phyloP scores from a whole-genome alignment of 2,113 vertebrate genomes.

The Syrrhaptes paradoxus region DNA sequence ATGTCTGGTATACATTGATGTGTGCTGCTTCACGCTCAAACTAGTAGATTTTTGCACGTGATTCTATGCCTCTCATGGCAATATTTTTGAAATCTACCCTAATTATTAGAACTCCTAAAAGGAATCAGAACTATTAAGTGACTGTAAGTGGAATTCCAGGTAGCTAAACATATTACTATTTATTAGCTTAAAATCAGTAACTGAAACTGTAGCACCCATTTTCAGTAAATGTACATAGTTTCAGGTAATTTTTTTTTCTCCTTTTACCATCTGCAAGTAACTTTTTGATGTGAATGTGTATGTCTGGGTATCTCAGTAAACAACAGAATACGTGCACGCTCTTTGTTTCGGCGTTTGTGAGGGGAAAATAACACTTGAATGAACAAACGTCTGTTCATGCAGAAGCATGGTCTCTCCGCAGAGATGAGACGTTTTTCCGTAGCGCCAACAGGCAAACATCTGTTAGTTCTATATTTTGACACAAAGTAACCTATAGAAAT shows the following conservation, averaged over 20 bases:
- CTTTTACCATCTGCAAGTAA: background rate
- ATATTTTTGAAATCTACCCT: background rate
- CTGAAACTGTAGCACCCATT: background rate
- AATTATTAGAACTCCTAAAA: background rate
- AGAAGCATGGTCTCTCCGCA: background rate
- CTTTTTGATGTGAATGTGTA: background rate
- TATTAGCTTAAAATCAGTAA: background rate
- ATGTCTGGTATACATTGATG: background rate
- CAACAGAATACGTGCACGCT: background rate
- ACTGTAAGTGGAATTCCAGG: background rate
- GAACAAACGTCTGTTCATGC: slow-evolving; percentile 1
- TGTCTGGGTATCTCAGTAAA: background rate
- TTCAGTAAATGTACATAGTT: background rate
- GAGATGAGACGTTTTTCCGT: background rate
- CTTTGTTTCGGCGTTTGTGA: background rate
- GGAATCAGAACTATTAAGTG: background rate
- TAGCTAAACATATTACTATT: background rate
- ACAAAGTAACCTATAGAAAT: background rate
- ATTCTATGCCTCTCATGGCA: background rate
- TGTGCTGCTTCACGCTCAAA: background rate
- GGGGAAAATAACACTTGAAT: background rate
- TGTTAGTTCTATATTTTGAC: background rate
- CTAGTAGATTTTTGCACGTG: background rate
- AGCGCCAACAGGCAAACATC: slow-evolving; percentile 7
- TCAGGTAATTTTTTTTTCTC: background rate